A percentile compares a stretch with the other conserved stretches of the same genome.
phyloP scores from a whole-genome alignment of 2,888 invertebrate genomes.

The Isoperla grammatica region DNA sequence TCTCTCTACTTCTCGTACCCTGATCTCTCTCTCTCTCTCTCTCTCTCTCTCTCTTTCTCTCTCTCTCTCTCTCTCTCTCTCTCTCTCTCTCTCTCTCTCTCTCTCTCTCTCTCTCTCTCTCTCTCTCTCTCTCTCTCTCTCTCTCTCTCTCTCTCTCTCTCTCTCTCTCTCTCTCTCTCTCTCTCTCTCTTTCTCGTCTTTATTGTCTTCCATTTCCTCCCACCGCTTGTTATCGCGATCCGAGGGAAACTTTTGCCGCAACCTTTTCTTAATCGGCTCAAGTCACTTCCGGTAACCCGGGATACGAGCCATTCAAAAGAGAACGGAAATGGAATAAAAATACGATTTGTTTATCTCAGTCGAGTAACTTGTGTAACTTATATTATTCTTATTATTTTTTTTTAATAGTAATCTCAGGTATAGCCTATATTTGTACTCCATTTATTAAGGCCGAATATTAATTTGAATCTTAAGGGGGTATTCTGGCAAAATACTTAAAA shows the following conservation, averaged over 20 bases:
- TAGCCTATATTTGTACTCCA: no score
- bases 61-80: constrained; percentile 10
- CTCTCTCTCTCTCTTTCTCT: constrained; percentile 21
- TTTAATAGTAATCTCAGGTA: no score
- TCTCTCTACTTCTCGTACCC: no score
- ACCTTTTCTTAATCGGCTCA: no score
- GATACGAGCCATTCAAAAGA: not conserved
- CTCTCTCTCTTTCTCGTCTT: not conserved
- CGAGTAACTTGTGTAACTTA: no score
- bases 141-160: constrained; percentile 16
- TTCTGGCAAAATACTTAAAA: no score
- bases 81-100: constrained; percentile 18
- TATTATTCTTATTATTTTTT: no score
- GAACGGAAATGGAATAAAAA: constrained; percentile 2
- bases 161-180: constrained; percentile 19
- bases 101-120: constrained; percentile 25
- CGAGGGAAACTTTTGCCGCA: constrained; percentile 9
- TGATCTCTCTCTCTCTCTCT: no score
- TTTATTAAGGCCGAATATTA: no score
- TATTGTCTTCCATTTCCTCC: no score
- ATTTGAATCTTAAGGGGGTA: no score
- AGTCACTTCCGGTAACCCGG: not conserved
- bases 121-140: constrained; percentile 21
- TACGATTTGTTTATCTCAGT: not conserved
- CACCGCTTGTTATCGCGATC: no score